These are phyloP conservation scores for Leptonema lineaticorne DNA, from an alignment of 1,140 invertebrate species.

Conservation along the genomic window DNA sequence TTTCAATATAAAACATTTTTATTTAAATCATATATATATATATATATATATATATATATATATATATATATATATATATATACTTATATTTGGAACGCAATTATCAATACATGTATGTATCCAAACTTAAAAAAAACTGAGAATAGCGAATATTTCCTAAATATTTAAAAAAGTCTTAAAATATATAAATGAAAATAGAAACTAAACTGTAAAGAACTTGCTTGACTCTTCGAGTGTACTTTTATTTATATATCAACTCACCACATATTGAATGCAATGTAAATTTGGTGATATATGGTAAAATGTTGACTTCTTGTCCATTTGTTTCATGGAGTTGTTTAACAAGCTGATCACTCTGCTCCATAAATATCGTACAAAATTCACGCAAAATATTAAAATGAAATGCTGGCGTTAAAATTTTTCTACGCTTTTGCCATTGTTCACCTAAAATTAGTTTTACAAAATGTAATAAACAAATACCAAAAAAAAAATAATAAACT, in stretches of 20 bases:
- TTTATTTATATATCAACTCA: background rate
- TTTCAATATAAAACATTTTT: background rate
- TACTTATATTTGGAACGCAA: background rate
- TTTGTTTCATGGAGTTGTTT: background rate
- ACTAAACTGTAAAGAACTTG: background rate
- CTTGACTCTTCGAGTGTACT: background rate
- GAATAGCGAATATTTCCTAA: background rate
- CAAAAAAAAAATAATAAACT: too few relatives aligned
- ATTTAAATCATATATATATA: too few relatives aligned
- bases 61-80: background rate
- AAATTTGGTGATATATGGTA: constrained; percentile 17
- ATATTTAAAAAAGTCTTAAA: background rate
- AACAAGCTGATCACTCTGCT: constrained; percentile 1
- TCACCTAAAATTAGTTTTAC: background rate
- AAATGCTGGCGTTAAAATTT: constrained; percentile 22
- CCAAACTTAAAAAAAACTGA: too few relatives aligned
- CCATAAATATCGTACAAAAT: constrained; percentile 9
- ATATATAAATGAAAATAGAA: background rate
- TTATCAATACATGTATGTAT: too few relatives aligned
- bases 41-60: too few relatives aligned
- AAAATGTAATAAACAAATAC: too few relatives aligned
- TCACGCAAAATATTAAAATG: constrained; percentile 22
- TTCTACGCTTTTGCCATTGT: constrained; percentile 21
- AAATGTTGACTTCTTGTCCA: constrained; percentile 10
- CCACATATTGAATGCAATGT: constrained; percentile 16